These are phyloP conservation scores for Erebia epiphron DNA, from an alignment of 2,888 invertebrate genomes.

Conservation along the genomic window DNA sequence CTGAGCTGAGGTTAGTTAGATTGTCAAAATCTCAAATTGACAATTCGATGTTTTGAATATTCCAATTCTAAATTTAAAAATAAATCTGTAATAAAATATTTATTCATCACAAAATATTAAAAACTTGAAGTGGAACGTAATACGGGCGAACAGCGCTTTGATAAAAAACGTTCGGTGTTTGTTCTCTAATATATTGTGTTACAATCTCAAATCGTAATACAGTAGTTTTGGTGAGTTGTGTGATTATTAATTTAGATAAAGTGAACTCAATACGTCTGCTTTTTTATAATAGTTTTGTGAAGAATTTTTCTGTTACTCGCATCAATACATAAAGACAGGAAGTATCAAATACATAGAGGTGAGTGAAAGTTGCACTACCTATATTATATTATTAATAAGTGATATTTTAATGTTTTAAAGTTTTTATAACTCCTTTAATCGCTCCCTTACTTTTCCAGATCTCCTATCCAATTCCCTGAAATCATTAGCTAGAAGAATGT, in stretches of 20 bases:
- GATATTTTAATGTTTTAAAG: not conserved
- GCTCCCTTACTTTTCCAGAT: constrained; percentile 12
- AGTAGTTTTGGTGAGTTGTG: constrained; percentile 36
- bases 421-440: not conserved
- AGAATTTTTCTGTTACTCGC: not conserved
- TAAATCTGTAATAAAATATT: constrained; percentile 24
- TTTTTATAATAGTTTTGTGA: constrained; percentile 13
- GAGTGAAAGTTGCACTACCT: constrained; percentile 26
- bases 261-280: constrained; percentile 30
- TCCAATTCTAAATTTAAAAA: constrained; percentile 28
- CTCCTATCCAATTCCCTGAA: constrained; percentile 4
- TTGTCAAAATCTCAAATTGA: constrained; percentile 37
- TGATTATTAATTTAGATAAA: constrained; percentile 30
- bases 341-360: constrained; percentile 20
- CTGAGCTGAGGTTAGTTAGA: not conserved
- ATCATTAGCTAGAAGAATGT: not conserved
- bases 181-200: constrained; percentile 16
- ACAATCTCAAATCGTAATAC: constrained; percentile 24
- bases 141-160: not conserved
- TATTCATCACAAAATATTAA: constrained; percentile 10
- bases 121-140: not conserved
- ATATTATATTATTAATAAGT: not conserved
- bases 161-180: constrained; percentile 11
- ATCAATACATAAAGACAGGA: not conserved
- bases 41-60: constrained; percentile 34